phyloP scores from a whole-genome alignment of 2,797 vertebrate genomes.

The Chromis chromis region DNA sequence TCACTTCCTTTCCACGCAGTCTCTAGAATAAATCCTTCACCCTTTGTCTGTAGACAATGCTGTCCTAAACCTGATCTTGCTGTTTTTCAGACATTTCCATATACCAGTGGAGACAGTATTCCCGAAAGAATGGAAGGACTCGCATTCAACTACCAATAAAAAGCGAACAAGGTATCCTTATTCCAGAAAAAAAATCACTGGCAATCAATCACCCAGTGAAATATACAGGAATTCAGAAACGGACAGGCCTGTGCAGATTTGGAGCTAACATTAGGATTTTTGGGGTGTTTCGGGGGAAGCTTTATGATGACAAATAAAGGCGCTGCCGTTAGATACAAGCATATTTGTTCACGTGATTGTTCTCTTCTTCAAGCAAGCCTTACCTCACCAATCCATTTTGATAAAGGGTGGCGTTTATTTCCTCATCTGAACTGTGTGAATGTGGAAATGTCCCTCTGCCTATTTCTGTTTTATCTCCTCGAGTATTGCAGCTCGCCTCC shows the following conservation, averaged over 20 bases:
- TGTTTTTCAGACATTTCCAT: constrained; percentile 97
- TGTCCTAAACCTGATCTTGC: constrained; percentile 99
- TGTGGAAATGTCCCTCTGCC: constrained; percentile 68
- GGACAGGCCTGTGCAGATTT: constrained; percentile 73
- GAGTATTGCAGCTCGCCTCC: constrained; percentile 35
- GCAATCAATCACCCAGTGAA: constrained; percentile 85
- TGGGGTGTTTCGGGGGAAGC: constrained; percentile 84
- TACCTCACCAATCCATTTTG: constrained; percentile 87
- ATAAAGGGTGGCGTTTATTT: constrained; percentile 84
- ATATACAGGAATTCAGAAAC: constrained; percentile 77
- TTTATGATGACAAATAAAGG: constrained; percentile 97
- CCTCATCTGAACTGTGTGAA: constrained; percentile 75
- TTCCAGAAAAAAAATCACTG: constrained; percentile 83
- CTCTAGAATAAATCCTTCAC: constrained; percentile 95
- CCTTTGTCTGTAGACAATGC: constrained; percentile 98
- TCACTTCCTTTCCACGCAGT: constrained; percentile 89
- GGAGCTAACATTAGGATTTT: constrained; percentile 85
- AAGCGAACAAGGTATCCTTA: constrained; percentile 90
- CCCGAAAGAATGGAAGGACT: constrained; percentile 98
- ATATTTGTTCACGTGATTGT: constrained; percentile 99
- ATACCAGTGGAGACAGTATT: constrained; percentile 95
- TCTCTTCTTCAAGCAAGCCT: constrained; percentile 88
- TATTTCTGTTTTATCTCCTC: constrained; percentile 58
- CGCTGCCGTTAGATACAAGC: constrained; percentile 95
- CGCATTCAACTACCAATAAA: constrained; percentile 98